phyloP scores from a whole-genome alignment of 2,797 vertebrate species.

The Sebastes diploproa region DNA sequence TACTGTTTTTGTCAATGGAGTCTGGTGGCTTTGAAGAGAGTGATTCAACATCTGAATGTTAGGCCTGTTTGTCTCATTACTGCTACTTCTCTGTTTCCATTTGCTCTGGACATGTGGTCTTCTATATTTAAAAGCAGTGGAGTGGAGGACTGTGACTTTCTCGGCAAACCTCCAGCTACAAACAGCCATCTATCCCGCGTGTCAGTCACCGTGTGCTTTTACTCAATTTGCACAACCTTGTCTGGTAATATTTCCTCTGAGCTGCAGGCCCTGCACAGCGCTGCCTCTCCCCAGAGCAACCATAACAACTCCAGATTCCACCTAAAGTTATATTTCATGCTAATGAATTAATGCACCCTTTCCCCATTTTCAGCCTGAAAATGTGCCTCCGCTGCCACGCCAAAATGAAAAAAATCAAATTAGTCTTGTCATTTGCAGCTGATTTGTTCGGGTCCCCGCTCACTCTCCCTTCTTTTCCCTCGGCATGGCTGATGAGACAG shows the following conservation, averaged over 20 bases:
- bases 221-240: slow-evolving; percentile 57
- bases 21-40: no score
- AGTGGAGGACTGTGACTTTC: slow-evolving; percentile 18
- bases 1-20: no score
- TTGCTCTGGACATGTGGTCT: slow-evolving; percentile 45
- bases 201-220: slow-evolving; percentile 40
- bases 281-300: slow-evolving; percentile 31
- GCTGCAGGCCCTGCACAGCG: background rate
- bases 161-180: slow-evolving; percentile 24
- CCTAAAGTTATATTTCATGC: slow-evolving; percentile 68
- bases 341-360: slow-evolving; percentile 63
- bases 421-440: slow-evolving; percentile 59
- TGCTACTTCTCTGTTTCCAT: slow-evolving; percentile 8
- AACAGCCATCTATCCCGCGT: slow-evolving; percentile 27
- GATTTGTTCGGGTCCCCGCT: slow-evolving; percentile 65
- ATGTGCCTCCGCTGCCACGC: slow-evolving; percentile 39
- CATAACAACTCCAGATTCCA: slow-evolving; percentile 56
- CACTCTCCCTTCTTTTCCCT: slow-evolving; percentile 17
- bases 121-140: slow-evolving; percentile 51
- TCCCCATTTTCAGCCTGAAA: slow-evolving; percentile 56
- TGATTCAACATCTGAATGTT: no score
- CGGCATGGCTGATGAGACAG: slow-evolving; percentile 52
- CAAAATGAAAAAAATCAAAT: slow-evolving; percentile 61
- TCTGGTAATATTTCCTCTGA: slow-evolving; percentile 28
- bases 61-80: slow-evolving; percentile 22